Percentiles rank a stretch among this genome's conserved stretches.
These are phyloP conservation scores for Stegophylla sp. DNA, from an alignment of 2,888 invertebrate species.

Conservation along the genomic window DNA sequence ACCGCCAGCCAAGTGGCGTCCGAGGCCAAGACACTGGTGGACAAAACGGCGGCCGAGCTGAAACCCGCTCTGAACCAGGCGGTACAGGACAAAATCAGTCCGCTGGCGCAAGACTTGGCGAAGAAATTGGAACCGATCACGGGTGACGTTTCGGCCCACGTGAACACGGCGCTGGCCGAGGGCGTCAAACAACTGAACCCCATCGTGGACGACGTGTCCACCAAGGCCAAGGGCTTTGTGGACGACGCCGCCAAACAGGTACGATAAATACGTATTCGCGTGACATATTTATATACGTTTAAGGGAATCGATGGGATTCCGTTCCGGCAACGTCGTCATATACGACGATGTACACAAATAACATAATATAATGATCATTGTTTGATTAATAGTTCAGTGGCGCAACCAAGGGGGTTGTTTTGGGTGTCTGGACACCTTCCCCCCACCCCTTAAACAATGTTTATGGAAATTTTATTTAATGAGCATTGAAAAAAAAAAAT, in stretches of 20 bases:
- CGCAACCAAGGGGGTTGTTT: no score
- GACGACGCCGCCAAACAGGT: slow-evolving; percentile 68
- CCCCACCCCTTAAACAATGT: no score
- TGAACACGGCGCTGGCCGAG: slow-evolving; percentile 50
- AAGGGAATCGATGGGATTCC: no score
- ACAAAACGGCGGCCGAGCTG: slow-evolving; percentile 44
- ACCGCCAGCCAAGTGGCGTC: slow-evolving; percentile 31
- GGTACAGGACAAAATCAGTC: slow-evolving; percentile 43
- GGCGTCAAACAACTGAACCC: slow-evolving; percentile 50
- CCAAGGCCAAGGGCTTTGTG: slow-evolving; percentile 68
- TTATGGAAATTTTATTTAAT: no score
- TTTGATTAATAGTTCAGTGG: no score
- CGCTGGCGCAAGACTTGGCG: slow-evolving; percentile 37
- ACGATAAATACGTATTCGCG: slow-evolving; percentile 50
- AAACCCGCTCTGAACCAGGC: slow-evolving; percentile 38
- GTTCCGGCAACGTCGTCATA: no score
- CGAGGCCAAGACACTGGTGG: slow-evolving; percentile 49
- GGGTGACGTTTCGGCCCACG: slow-evolving; percentile 52
- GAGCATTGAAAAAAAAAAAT: no score
- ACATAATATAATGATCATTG: no score
- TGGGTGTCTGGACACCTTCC: no score
- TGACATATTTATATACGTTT: no score
- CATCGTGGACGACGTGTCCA: slow-evolving; percentile 65
- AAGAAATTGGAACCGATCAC: slow-evolving; percentile 51
- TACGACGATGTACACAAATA: no score